A percentile compares a stretch with the other conserved stretches of the same genome.
phyloP scores from a whole-genome alignment of 1,140 invertebrate genomes.

The Anoplophora glabripennis region DNA sequence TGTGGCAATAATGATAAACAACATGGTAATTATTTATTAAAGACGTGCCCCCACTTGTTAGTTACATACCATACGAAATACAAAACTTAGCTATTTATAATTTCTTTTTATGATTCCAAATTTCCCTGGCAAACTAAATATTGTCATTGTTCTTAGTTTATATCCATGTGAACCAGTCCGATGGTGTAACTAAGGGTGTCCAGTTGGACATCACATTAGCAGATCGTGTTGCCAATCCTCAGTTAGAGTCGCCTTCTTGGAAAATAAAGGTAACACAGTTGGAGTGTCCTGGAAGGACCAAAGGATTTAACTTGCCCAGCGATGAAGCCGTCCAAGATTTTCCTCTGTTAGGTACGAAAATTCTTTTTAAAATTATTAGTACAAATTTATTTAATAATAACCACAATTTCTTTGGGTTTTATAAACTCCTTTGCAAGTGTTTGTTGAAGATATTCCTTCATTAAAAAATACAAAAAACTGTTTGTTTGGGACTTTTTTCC shows the following conservation, averaged over 20 bases:
- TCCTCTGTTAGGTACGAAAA: conserved; percentile 27
- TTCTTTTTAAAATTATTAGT: no score
- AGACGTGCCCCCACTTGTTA: no score
- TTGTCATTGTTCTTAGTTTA: conserved; percentile 34
- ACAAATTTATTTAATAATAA: no score
- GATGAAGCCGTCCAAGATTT: conserved; percentile 33
- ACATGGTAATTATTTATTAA: conserved; percentile 29
- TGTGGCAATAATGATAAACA: conserved; percentile 40
- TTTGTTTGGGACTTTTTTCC: no score
- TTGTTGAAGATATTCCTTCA: no score
- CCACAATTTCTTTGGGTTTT: no score
- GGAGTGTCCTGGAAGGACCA: conserved; percentile 50
- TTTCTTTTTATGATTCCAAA: no score
- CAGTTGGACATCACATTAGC: conserved; percentile 29
- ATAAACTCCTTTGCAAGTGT: no score
- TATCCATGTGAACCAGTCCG: conserved; percentile 32
- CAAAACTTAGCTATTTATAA: no score
- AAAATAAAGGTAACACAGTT: conserved; percentile 62
- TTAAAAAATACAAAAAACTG: no score
- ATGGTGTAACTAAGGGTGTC: conserved; percentile 23
- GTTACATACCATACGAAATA: background rate
- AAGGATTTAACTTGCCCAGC: conserved; percentile 15
- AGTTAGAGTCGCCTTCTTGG: conserved; percentile 50
- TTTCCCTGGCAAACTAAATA: no score
- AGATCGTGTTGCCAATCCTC: conserved; percentile 39